These are phyloP conservation scores for Pseudoatta argentina DNA, from an alignment of 1,140 invertebrate species.

Conservation along the genomic window DNA sequence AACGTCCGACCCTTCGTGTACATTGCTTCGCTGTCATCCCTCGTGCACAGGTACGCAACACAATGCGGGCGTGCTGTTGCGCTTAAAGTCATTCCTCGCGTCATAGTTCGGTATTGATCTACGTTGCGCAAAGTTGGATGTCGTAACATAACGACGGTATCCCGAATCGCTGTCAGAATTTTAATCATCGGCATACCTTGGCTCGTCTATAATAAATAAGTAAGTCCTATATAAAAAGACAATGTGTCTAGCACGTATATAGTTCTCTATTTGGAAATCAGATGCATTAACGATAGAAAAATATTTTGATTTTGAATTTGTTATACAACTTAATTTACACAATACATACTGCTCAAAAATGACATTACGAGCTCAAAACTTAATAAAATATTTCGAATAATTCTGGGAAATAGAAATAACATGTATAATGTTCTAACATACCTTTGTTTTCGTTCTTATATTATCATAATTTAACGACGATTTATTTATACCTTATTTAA, in stretches of 20 bases:
- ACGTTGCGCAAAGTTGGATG: constrained; percentile 48
- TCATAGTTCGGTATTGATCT: constrained; percentile 62
- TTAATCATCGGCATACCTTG: constrained; percentile 9
- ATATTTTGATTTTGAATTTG: neutral
- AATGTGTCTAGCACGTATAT: neutral
- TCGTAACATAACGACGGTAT: constrained; percentile 25
- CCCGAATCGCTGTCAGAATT: constrained; percentile 16
- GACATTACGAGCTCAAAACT: neutral
- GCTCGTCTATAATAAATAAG: constrained; percentile 10
- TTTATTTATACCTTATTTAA: neutral
- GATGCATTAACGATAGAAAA: neutral
- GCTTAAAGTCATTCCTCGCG: constrained; percentile 47
- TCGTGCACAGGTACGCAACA: constrained; percentile 16
- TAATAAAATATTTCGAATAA: neutral
- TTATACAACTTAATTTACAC: neutral
- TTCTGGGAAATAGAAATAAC: neutral
- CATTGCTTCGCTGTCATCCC: constrained; percentile 38
- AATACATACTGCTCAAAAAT: neutral
- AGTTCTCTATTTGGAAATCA: neutral
- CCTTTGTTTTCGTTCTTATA: neutral
- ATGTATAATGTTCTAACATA: neutral
- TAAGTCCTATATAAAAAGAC: neutral
- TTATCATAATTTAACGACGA: neutral
- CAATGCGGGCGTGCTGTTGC: constrained; percentile 49
- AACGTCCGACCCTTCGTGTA: constrained; percentile 57